Base-by-base conservation (phyloP, 2,797 vertebrate genomes). In the Microctenopoma lineatum region DNA sequence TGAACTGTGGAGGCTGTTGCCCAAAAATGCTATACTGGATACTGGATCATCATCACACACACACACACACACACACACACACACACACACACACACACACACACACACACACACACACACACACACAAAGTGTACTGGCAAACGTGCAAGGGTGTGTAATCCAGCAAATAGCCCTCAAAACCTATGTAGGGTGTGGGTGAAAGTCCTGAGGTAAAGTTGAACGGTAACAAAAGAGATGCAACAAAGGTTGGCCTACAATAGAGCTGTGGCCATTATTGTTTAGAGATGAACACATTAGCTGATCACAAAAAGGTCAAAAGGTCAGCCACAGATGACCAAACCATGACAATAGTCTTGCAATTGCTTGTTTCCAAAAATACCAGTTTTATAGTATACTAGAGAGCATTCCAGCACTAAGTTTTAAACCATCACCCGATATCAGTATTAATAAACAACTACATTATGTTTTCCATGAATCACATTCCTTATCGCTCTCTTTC, bases 271-370 rank as follows among this genome's bases (percentile, higher is more conserved):
- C 38, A 60, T 71, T 60, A 69, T 61, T 46, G 36, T 42, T 68
- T 27, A 16, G 46, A 18, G 36, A 3, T 54, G 41, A 84, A 57
- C 52, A 70, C 57, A 15, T 9, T 39, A 46, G 45, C 64, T 72
- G 50, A 71, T 68, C 61, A 73, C 76, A 84, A 80, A 76, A 76
- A 66, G 36, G 56, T 48, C 53, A 79, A 87, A 77, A 69, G 73
- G 51, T 69, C 3, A 13, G 48, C 36, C 12, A 66, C 4, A 68
- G 48, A 82, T 72, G 8, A 36, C 18, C 7, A 45, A 55, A 45
- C 8, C 55, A 18, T 18, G 21, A 53, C 52, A 56, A 56, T 21
- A 68, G 64, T 16, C 27, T 46, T 48, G 44, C 29, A 47, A 50
- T 45, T 44, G 27, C 47, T 58, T 58, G 27, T 52, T 58, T 58